Evolutionary conservation across 2,113 vertebrate genomes (phyloP).

Genomic region (Oryzias woworae): DNA sequence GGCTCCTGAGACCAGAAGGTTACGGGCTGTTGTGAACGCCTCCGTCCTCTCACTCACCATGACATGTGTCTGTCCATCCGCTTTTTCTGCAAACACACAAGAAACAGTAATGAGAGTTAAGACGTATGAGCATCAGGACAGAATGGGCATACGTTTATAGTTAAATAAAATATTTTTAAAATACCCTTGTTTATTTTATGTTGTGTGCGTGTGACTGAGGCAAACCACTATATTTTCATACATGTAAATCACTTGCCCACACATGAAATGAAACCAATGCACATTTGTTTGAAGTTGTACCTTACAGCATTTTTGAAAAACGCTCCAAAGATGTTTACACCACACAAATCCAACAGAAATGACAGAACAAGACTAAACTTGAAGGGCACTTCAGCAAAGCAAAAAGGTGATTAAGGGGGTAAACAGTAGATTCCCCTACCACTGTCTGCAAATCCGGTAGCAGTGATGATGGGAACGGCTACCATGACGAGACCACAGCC

Average conservation of each 20-base stretch:
- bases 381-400: not conserved
- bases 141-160: not conserved
- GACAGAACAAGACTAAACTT: not conserved
- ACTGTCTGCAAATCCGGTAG: slow-evolving; percentile 93
- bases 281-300: not conserved
- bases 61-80: slow-evolving; percentile 87
- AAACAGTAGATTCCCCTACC: slow-evolving; percentile 71
- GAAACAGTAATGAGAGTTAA: not conserved
- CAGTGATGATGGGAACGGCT: slow-evolving; percentile 97
- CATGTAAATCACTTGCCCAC: slow-evolving; percentile 16
- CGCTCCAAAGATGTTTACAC: not conserved
- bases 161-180: not conserved
- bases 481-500: slow-evolving; percentile 95
- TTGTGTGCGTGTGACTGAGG: too few relatives aligned
- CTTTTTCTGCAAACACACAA: slow-evolving; percentile 75
- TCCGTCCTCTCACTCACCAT: slow-evolving; percentile 97
- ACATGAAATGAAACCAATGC: too few relatives aligned
- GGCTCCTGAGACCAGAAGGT: slow-evolving; percentile 90
- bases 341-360: not conserved
- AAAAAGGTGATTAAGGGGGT: not conserved
- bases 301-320: not conserved
- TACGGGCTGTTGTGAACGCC: slow-evolving; percentile 96
- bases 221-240: slow-evolving; percentile 17
- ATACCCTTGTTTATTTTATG: not conserved
- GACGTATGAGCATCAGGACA: not conserved